Percentiles rank a stretch among this genome's conserved stretches.
phyloP scores from a whole-genome alignment of 2,113 vertebrate genomes.

The Xenus cinereus region DNA sequence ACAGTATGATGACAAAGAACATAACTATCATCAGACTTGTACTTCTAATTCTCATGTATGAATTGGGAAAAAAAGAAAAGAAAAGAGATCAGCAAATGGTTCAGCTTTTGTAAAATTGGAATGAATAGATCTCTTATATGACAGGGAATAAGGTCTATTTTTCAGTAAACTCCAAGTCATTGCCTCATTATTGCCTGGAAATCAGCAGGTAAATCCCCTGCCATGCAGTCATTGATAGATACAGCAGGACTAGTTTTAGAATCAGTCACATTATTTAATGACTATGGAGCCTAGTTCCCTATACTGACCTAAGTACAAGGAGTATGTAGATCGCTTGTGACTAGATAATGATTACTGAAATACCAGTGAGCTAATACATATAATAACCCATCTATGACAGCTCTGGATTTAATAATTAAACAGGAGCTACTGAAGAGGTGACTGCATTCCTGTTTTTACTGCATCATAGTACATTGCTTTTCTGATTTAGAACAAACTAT shows the following conservation, averaged over 20 bases:
- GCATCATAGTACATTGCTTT: background rate
- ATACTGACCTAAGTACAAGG: background rate
- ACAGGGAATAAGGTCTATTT: background rate
- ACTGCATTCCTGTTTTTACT: background rate
- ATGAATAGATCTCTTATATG: background rate
- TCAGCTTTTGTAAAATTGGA: background rate
- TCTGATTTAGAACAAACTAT: background rate
- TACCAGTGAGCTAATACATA: too few relatives aligned
- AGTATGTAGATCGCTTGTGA: background rate
- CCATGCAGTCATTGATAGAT: too few relatives aligned
- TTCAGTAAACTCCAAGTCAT: background rate
- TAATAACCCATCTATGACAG: too few relatives aligned
- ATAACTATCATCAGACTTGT: background rate
- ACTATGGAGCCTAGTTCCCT: background rate
- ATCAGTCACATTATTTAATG: background rate
- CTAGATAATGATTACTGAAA: too few relatives aligned
- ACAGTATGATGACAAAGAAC: background rate
- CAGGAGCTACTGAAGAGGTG: background rate
- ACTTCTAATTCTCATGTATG: background rate
- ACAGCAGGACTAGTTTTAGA: background rate
- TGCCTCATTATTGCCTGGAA: background rate
- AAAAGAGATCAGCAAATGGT: background rate
- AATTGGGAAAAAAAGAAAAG: background rate
- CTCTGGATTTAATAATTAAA: background rate
- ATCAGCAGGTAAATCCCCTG: background rate